A percentile compares a stretch with the other conserved stretches of the same genome.
These are phyloP conservation scores for Drosophila peninsularis DNA, from an alignment of 2,888 invertebrate species.

Conservation along the genomic window DNA sequence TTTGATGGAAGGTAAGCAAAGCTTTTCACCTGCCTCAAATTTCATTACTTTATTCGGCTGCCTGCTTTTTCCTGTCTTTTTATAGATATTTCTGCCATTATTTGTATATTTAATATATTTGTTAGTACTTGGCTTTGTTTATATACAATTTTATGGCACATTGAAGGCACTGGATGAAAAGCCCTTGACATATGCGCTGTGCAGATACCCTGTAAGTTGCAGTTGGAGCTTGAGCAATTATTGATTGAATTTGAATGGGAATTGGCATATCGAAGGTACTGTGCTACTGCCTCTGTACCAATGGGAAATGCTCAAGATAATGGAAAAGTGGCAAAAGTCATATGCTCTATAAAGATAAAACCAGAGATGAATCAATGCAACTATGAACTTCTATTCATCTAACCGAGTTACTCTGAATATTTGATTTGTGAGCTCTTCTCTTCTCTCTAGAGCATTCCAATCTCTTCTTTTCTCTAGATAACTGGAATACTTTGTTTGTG, in stretches of 20 bases:
- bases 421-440: neutral
- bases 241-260: too few species aligned
- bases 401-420: too few species aligned
- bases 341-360: too few species aligned
- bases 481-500: neutral
- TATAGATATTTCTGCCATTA: conserved; percentile 14
- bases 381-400: too few species aligned
- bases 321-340: too few species aligned
- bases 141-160: conserved; percentile 14
- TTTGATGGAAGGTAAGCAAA: neutral
- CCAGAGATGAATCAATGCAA: too few species aligned
- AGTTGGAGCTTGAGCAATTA: too few species aligned
- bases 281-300: too few species aligned
- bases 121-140: conserved; percentile 32
- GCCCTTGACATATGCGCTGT: neutral
- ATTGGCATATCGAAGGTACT: too few species aligned
- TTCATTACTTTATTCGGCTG: conserved; percentile 4
- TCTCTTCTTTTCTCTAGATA: neutral
- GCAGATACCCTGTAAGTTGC: conserved; percentile 15
- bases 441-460: neutral
- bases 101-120: conserved; percentile 8
- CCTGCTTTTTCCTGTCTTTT: too few species aligned
- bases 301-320: too few species aligned
- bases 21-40: neutral
- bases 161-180: neutral